Base-by-base conservation (phyloP, 2,888 invertebrate species). In the Philereme transversata region DNA sequence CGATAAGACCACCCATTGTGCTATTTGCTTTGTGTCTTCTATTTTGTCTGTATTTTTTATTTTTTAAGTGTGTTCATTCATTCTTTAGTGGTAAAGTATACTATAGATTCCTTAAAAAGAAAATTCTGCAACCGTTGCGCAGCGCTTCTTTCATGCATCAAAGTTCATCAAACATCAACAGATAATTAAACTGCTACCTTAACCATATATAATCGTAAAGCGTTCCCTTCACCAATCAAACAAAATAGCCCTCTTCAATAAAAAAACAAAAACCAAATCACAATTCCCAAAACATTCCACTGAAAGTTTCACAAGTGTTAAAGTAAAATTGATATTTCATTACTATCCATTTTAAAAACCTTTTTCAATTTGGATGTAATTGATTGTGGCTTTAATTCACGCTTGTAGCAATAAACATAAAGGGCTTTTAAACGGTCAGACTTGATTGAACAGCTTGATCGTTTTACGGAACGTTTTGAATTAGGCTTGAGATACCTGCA, bases 351-450 rank as follows among this genome's bases (percentile, higher is more conserved):
- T 51, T 55, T 41, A 55, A 59, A 60, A 46, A 11, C 51, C 52
- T 41, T 61, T 55, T 64, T 62, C 50, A 43, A 68, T 60, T 49
- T 34, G 36, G 11, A 2, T 46, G 53, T 57, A 62, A 56, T 62
- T 55, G 58, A 55, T 58, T 55, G 47, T 48, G 43, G 44, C 44
- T 54, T 62, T 51, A 51, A 51, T 62, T 58, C 55, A 55, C 41
- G 57, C 47, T 47, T 51, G 46, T 8, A 6, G 58, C 48, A 45
- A 55, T 62, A 55, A 55, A 58, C 8, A 48, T 41, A 44, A 51
- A 43, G 11, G 40, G 46, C 46, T 55, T 57, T 51, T 54, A 51
- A 54, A 50, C n/a, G 57, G 53, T 36, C 61, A 57, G 57, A 53
- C 44, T 43, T 38, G 38, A 38, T 38, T 38, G 22, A 22, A 22